These are phyloP conservation scores for Acleris sparsana DNA, from an alignment of 2,888 invertebrate species.

Conservation along the genomic window DNA sequence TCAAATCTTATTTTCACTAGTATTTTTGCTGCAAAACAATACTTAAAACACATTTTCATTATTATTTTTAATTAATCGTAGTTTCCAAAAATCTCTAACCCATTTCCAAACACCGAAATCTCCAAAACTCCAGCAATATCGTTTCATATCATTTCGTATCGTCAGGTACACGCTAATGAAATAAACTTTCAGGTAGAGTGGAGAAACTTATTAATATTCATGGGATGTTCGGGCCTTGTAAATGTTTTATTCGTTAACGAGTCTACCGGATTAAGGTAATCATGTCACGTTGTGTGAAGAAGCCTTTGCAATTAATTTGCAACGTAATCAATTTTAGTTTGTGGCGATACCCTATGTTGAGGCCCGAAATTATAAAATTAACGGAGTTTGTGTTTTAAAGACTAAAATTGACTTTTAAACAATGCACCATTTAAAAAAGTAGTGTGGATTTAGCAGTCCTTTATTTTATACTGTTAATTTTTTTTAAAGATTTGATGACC, in stretches of 20 bases:
- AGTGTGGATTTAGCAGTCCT: too few relatives aligned
- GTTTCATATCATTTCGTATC: conserved; percentile 46
- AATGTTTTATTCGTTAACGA: conserved; percentile 83
- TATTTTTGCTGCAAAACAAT: too few relatives aligned
- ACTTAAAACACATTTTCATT: too few relatives aligned
- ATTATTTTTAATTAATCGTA: too few relatives aligned
- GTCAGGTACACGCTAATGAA: conserved; percentile 69
- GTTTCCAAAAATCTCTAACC: too few relatives aligned
- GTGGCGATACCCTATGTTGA: conserved; percentile 19
- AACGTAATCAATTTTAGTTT: conserved; percentile 67
- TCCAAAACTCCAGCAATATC: conserved; percentile 31
- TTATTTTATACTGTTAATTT: too few relatives aligned
- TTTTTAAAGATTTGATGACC: too few relatives aligned
- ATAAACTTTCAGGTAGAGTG: conserved; percentile 76
- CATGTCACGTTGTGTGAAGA: conserved; percentile 77
- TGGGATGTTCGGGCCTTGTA: conserved; percentile 69
- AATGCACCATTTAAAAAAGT: too few relatives aligned
- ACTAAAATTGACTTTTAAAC: too few relatives aligned
- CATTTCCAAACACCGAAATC: conserved; percentile 13
- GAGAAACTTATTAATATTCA: conserved; percentile 79
- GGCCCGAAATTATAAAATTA: neutral
- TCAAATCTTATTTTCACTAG: too few relatives aligned
- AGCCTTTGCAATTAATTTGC: conserved; percentile 72
- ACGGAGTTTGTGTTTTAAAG: neutral
- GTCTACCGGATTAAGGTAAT: conserved; percentile 75